A percentile compares a stretch with the other conserved stretches of the same genome.
Conservation (phyloP, 2,113 vertebrate genomes). For the Vireo altiloquus region DNA sequence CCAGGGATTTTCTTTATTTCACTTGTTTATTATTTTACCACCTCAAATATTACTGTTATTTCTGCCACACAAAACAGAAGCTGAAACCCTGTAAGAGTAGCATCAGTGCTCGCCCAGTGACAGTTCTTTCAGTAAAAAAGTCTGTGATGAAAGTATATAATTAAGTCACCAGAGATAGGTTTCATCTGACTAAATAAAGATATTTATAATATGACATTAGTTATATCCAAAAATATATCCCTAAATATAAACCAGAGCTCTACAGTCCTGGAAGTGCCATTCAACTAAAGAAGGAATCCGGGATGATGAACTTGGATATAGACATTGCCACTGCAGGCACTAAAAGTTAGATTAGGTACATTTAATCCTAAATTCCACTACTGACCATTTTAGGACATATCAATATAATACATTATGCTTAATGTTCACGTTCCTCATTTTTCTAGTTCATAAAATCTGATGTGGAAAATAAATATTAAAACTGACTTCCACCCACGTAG, state of each 20-base stretch:
- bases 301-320: not conserved
- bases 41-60: not conserved
- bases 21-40: not conserved
- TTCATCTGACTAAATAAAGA: not conserved
- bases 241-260: not conserved
- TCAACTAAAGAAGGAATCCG: not conserved
- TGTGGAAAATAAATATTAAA: not conserved
- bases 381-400: not conserved
- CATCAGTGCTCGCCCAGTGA: not conserved
- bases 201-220: not conserved
- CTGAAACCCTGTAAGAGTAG: not conserved
- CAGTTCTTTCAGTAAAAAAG: not conserved
- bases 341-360: not conserved
- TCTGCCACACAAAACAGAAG: not conserved
- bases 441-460: not conserved
- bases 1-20: not conserved
- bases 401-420: not conserved
- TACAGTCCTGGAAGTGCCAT: not conserved
- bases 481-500: not conserved
- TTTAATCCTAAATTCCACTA: not conserved
- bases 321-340: not conserved
- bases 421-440: not conserved
- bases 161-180: not conserved
- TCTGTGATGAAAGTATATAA: not conserved
- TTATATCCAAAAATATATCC: not conserved